These are phyloP conservation scores for Acanthosepion lycidas DNA, from an alignment of 2,888 invertebrate species.

Conservation along the genomic window DNA sequence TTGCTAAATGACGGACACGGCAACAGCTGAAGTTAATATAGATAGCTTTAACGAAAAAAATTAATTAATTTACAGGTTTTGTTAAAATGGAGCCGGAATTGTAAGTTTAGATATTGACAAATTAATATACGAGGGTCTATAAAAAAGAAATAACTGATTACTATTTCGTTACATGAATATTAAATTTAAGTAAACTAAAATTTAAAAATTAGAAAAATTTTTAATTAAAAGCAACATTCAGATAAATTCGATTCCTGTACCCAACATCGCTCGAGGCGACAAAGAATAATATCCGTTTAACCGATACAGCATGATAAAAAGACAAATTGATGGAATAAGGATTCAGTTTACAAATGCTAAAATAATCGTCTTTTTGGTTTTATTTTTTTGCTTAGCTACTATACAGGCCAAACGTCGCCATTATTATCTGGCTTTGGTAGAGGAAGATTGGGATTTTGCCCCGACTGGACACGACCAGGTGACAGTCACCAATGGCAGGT, in stretches of 20 bases:
- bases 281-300: neutral
- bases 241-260: neutral
- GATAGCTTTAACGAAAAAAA: neutral
- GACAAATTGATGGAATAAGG: neutral
- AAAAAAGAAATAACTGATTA: neutral
- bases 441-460: slow-evolving; percentile 53
- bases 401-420: neutral
- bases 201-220: neutral
- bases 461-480: slow-evolving; percentile 49
- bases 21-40: neutral
- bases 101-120: neutral
- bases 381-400: neutral
- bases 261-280: neutral
- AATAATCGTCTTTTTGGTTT: neutral
- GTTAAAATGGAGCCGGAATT: neutral
- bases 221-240: neutral
- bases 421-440: slow-evolving; percentile 51
- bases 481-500: neutral
- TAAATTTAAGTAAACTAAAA: neutral
- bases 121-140: neutral
- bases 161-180: neutral
- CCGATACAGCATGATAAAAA: neutral
- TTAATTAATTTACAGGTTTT: no score
- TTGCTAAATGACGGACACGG: neutral
- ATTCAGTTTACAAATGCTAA: neutral